Percentiles rank a stretch among this genome's conserved stretches.
Conservation (phyloP, 2,888 invertebrate species). For the Rotaria sp. region DNA sequence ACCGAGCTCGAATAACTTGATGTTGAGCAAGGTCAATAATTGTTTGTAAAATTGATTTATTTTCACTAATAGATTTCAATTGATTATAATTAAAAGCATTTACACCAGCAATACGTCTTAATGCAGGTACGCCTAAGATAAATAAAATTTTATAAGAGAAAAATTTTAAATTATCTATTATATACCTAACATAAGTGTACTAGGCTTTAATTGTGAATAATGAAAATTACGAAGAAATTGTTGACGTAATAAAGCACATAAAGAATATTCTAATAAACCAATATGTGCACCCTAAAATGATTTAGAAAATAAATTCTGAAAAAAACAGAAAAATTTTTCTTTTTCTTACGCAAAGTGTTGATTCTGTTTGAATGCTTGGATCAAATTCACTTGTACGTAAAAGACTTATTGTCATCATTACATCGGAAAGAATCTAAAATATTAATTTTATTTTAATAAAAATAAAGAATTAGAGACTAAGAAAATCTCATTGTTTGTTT, state of each 20-base stretch:
- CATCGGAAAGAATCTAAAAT: not conserved
- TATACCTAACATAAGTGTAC: conserved; percentile 25
- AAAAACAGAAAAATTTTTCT: not conserved
- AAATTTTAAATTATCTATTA: not conserved
- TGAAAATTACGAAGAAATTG: conserved; percentile 21
- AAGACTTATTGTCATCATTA: not conserved
- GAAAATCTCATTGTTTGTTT: too few relatives aligned
- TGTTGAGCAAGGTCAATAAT: conserved; percentile 16
- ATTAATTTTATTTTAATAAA: too few relatives aligned
- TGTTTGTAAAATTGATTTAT: conserved; percentile 11
- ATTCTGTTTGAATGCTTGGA: not conserved
- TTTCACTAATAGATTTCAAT: not conserved
- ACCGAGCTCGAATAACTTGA: conserved; percentile 11
- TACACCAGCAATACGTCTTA: not conserved
- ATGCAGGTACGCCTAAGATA: not conserved
- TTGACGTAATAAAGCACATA: conserved; percentile 26
- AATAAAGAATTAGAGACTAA: too few relatives aligned
- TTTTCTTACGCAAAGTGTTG: not conserved
- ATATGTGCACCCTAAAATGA: not conserved
- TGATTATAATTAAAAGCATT: conserved; percentile 22
- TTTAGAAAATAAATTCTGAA: not conserved
- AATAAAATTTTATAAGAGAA: not conserved
- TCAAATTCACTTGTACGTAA: not conserved
- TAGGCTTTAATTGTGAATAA: conserved; percentile 23
- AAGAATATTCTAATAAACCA: conserved; percentile 14